Evolutionary conservation across 2,797 vertebrate species (phyloP), one percentile per base, ranked within the genome.

Genomic region (Schizopygopsis malacanthus): DNA sequence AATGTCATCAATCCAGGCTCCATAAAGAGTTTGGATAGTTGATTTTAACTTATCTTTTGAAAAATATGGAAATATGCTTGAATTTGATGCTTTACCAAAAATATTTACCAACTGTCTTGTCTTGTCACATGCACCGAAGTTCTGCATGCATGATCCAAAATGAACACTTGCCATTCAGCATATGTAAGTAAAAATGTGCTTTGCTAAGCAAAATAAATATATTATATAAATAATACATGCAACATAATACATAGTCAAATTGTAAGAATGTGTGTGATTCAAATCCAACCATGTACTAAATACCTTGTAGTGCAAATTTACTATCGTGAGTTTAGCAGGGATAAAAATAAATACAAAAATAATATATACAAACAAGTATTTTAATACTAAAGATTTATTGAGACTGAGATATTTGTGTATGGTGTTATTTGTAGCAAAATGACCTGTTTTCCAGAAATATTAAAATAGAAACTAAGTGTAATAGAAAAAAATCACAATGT

Each of bases 1-100:
- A 84, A 71, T 79, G 39, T 70, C 37, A 78, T 84, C 5, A n/a
- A 77, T 45, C 33, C 11, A 50, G 22, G 1, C 41, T 73, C 61
- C 18, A 15, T 63, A 61, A 16, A 75, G 54, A 45, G 28, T 56
- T 61, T 56, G 22, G 37, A 82, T 41, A 39, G 65, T 41, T 52
- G 1, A 50, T 69, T 69, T 69, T 10, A 69, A 39, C 18, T 20
- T 69, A 39, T 22, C 18, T 81, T 70, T 70, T 12, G 25, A 15
- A 18, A 47, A 28, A 63, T 63, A 50, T 37, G 65, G n/a, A 81
- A 81, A 81, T 72, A 56, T 22, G 37, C 54, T 16, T 45, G 12
- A n/a, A 45, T 13, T 28, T 45, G 28, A 9, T 67, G 16, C 16
- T 76, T 54, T 12, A 37, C 16, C 18, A 54, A 39, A 54, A 22